Evolutionary conservation across 1,140 invertebrate genomes (phyloP), one percentile per base, ranked within the genome.

Genomic region (Heliconius hermathena): DNA sequence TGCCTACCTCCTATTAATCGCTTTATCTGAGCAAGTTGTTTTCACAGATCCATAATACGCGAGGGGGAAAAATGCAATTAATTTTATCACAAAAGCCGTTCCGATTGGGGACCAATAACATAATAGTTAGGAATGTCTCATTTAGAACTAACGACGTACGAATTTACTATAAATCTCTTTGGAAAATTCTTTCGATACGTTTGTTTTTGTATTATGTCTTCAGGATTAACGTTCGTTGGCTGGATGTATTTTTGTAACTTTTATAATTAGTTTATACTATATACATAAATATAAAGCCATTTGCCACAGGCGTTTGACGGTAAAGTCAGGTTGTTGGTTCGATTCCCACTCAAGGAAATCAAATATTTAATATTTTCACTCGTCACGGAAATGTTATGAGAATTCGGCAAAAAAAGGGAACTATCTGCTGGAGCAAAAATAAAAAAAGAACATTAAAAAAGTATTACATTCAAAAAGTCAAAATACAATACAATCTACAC

Each of bases 11-110:
- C 54, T 41, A 75, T 81, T 79, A 76, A 80, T 78, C 73, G 54
- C 76, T 75, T 81, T 81, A 86, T 84, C 81, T 82, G 72, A 72
- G 66, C 18, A 72, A 71, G 72, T 74, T 87, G 81, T 87, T 89
- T 83, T 86, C 74, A 79, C 84, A 89, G 82, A 82, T 79, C 73
- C 82, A 81, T 82, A 85, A 81, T 84, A 77, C 80, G 73, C 77
- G 79, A 74, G 71, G 86, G 81, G 85, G 89, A 88, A 88, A 89
- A 92, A 88, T 89, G 90, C 91, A 91, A 92, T 92, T 92, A 92
- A 89, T 91, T 89, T 90, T 87, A 90, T 89, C 90, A 91, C 87
- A 90, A 92, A 89, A 87, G 87, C 84, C 82, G 82, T 78, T 83
- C 84, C 81, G 78, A 83, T 80, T 83, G 74, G 80, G 81, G 80